Evolutionary conservation across 1,140 invertebrate species (phyloP).

Genomic region (Apocrypta bakeri): DNA sequence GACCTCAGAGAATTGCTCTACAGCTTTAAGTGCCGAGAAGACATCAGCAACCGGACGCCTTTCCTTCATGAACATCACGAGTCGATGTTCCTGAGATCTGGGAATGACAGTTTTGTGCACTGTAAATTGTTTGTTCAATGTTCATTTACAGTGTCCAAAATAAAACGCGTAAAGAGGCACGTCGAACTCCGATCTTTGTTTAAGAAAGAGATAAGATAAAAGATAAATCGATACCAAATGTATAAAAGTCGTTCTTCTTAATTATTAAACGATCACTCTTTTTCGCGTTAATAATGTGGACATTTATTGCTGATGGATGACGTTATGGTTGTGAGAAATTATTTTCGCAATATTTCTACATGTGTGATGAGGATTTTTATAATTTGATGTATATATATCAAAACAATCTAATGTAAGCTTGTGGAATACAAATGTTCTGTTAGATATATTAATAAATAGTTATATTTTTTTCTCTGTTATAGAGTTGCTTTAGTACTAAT

Average conservation of each 20-base stretch:
- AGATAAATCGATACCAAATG: not conserved
- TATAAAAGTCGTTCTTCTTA: not conserved
- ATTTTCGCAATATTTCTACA: too few species aligned
- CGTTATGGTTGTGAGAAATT: too few species aligned
- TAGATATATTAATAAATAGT: not conserved
- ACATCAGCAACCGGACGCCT: not conserved
- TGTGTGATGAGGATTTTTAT: too few species aligned
- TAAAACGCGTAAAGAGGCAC: too few species aligned
- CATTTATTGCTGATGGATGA: too few species aligned
- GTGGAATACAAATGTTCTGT: not conserved
- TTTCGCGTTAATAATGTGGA: not conserved
- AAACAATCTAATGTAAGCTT: not conserved
- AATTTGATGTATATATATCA: not conserved
- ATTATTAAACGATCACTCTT: not conserved
- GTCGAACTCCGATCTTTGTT: too few species aligned
- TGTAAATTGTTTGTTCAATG: too few species aligned
- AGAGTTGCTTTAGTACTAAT: not conserved
- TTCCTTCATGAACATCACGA: not conserved
- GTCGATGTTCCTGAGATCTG: not conserved
- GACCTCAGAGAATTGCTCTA: constrained; percentile 37
- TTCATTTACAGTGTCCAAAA: too few species aligned
- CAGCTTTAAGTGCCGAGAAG: constrained; percentile 22
- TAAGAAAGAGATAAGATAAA: not conserved
- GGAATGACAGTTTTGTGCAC: too few species aligned
- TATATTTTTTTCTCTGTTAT: not conserved